These are phyloP conservation scores for Macrophya annulata DNA, from an alignment of 2,888 invertebrate species.

Conservation along the genomic window DNA sequence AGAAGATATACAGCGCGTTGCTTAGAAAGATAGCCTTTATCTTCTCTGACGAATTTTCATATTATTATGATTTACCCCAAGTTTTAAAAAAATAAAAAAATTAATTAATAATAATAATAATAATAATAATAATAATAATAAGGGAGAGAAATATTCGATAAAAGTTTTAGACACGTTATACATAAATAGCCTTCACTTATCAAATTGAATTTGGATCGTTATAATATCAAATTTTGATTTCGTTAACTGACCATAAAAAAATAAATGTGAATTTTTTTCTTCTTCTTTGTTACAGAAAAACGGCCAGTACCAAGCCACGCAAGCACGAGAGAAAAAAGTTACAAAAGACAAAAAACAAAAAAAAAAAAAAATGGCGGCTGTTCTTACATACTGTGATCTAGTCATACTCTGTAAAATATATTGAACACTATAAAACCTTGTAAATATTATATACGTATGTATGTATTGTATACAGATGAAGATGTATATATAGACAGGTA, in stretches of 20 bases:
- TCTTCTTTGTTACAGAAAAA: slow-evolving; percentile 69
- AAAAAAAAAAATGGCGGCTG: slow-evolving; percentile 67
- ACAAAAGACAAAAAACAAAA: slow-evolving; percentile 59
- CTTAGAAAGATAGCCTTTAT: slow-evolving; percentile 34
- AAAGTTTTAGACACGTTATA: neutral
- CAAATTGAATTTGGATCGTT: neutral
- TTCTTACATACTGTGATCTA: slow-evolving; percentile 75
- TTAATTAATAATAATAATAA: neutral
- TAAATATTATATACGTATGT: slow-evolving; percentile 60
- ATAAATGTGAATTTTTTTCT: too few species aligned
- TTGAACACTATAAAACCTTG: slow-evolving; percentile 31
- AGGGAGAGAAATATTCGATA: neutral
- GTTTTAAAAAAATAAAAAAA: neutral
- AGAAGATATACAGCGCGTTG: slow-evolving; percentile 35
- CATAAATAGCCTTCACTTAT: too few species aligned
- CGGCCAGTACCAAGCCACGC: slow-evolving; percentile 53
- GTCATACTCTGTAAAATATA: slow-evolving; percentile 68
- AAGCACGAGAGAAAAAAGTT: slow-evolving; percentile 59
- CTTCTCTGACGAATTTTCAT: slow-evolving; percentile 41
- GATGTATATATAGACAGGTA: neutral
- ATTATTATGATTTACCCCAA: neutral
- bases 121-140: neutral
- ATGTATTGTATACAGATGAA: slow-evolving; percentile 11
- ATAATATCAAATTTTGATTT: slow-evolving; percentile 3
- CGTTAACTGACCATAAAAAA: neutral